These are phyloP conservation scores for Zophobas morio DNA, from an alignment of 1,140 invertebrate genomes.

Conservation along the genomic window DNA sequence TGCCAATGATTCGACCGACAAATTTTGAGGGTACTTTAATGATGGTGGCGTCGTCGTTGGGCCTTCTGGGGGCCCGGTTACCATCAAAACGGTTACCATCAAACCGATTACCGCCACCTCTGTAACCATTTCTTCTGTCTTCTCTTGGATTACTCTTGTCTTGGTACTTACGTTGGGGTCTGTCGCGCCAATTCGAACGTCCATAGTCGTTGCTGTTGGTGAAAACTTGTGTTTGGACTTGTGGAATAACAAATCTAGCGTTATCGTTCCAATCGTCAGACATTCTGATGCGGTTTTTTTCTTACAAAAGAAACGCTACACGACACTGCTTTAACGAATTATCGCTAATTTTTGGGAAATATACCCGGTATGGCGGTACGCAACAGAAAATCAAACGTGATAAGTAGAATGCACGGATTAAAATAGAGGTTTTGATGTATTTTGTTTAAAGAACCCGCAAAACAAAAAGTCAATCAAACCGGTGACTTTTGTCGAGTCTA, in stretches of 20 bases:
- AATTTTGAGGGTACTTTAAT: constrained; percentile 52
- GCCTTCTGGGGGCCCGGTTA: constrained; percentile 15
- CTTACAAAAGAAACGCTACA: not conserved
- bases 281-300: constrained; percentile 22
- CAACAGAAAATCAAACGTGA: too few relatives aligned
- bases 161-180: constrained; percentile 25
- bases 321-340: too few relatives aligned
- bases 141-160: not conserved
- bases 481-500: too few relatives aligned
- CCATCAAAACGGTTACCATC: constrained; percentile 10
- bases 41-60: constrained; percentile 13
- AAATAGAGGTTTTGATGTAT: too few relatives aligned
- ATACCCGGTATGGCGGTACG: too few relatives aligned
- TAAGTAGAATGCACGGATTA: too few relatives aligned
- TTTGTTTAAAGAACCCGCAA: too few relatives aligned
- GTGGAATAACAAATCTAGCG: not conserved
- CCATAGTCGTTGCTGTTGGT: constrained; percentile 18
- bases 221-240: constrained; percentile 2
- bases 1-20: constrained; percentile 68
- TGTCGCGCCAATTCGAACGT: constrained; percentile 2
- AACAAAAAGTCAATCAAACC: too few relatives aligned
- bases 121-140: constrained; percentile 18
- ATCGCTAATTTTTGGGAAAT: too few relatives aligned
- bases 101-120: constrained; percentile 11
- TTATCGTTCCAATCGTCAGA: constrained; percentile 47